Conservation (phyloP, 2,888 invertebrate species). For the Mesoligia furuncula region DNA sequence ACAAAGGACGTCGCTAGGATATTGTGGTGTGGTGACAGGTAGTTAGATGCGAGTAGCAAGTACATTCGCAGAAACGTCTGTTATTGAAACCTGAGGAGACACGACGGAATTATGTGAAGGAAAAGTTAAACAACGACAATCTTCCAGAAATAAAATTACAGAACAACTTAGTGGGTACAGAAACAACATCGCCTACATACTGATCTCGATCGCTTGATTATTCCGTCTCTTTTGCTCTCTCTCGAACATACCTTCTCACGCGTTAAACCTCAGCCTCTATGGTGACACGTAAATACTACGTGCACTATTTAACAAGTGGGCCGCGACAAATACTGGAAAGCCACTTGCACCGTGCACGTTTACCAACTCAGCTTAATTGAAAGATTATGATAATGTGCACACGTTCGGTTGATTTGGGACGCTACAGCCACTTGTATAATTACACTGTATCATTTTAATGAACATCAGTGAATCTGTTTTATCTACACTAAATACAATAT, state of each 20-base stretch:
- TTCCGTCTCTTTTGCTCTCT: constrained; percentile 64
- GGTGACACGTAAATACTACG: constrained; percentile 84
- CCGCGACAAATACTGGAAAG: constrained; percentile 77
- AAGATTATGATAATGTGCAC: constrained; percentile 61
- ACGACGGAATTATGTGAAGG: constrained; percentile 1
- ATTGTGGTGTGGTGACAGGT: constrained; percentile 50
- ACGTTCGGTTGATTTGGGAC: constrained; percentile 49
- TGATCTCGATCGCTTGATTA: constrained; percentile 45
- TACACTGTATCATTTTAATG: constrained; percentile 21
- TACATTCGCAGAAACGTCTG: constrained; percentile 46
- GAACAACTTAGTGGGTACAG: constrained; percentile 25
- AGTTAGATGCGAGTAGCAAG: constrained; percentile 41
- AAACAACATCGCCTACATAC: constrained; percentile 43
- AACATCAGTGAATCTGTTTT: neutral
- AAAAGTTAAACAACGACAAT: constrained; percentile 20
- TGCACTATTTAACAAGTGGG: constrained; percentile 85
- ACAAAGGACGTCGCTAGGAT: constrained; percentile 70
- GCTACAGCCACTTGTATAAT: constrained; percentile 16
- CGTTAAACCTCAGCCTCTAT: constrained; percentile 70
- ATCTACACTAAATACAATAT: neutral
- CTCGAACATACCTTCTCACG: constrained; percentile 66
- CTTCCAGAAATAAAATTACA: constrained; percentile 29
- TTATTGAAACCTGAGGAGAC: constrained; percentile 41
- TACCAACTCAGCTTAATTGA: constrained; percentile 64
- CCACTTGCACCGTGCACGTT: constrained; percentile 67